A percentile compares a stretch with the other conserved stretches of the same genome.
phyloP scores from a whole-genome alignment of 2,797 vertebrate species.

The Hoplostethus mediterraneus region DNA sequence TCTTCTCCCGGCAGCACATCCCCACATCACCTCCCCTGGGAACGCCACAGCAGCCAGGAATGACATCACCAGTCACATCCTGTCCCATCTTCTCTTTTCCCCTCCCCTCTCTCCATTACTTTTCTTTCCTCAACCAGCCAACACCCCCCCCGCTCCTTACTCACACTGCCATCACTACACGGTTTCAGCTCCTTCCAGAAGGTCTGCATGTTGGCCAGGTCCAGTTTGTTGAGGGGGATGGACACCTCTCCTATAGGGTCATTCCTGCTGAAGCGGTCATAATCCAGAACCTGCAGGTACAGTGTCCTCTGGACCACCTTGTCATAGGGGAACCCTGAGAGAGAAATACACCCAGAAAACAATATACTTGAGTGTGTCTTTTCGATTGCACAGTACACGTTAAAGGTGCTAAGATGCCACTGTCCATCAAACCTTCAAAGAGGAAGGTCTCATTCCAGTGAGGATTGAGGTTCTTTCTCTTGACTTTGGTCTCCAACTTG shows the following conservation, averaged over 20 bases:
- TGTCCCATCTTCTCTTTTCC: conserved; percentile 57
- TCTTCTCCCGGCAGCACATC: conserved; percentile 58
- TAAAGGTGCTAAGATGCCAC: neutral
- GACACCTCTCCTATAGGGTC: conserved; percentile 99
- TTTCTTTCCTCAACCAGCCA: neutral
- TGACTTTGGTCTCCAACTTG: conserved; percentile 99
- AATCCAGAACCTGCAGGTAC: conserved; percentile 98
- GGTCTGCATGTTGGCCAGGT: conserved; percentile 97
- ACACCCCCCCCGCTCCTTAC: conserved; percentile 36
- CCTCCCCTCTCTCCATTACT: conserved; percentile 30
- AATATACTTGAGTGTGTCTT: neutral
- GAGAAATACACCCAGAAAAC: conserved; percentile 10
- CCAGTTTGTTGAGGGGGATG: conserved; percentile 97
- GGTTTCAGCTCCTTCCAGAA: conserved; percentile 99
- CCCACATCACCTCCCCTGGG: conserved; percentile 69
- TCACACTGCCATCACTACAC: conserved; percentile 94
- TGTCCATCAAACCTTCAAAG: conserved; percentile 89
- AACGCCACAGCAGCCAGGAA: conserved; percentile 72
- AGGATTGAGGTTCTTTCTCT: conserved; percentile 98
- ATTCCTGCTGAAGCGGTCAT: conserved; percentile 98
- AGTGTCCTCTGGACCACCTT: conserved; percentile 97
- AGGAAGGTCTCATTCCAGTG: conserved; percentile 99
- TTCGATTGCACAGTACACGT: neutral
- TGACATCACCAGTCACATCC: conserved; percentile 79
- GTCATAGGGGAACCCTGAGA: conserved; percentile 95